Base-by-base conservation (phyloP, 2,113 vertebrate species). In the Hydrolagus affinis region DNA sequence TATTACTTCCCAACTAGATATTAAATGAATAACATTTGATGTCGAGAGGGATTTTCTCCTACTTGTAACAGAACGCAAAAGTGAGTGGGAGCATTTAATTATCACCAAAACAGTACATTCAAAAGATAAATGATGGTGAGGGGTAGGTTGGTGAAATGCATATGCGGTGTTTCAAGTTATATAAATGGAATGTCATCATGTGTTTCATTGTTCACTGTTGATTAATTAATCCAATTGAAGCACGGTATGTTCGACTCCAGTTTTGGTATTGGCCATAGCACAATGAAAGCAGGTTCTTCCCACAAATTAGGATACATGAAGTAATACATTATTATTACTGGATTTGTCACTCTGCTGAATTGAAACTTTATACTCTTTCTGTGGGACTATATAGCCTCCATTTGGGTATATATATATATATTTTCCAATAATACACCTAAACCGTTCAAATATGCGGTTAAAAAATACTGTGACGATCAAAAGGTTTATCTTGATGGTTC, bases 181-280 rank as follows among this genome's bases (percentile, higher is more conserved):
- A 83, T 1, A 44, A 6, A 44, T 44, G 1, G 44, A 44, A 44
- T 44, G 44, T 56, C 62, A 83, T 23, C 64, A 83, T 28, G 78
- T 83, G 76, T 59, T 62, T 76, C 62, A 78, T 78, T 60, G 59
- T 60, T 83, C 60, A 83, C 32, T 83, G 21, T 83, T 30, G 19
- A 32, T 62, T 17, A 9, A 9, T 66, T 32, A 83, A 66, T 68
- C 77, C 66, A 17, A 9, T 32, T 66, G 66, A 83, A 66, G 62
- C 62, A 83, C 15, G 25, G 64, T 14, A 80, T 80, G 77, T 80
- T 17, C 78, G 62, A n/a, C 76, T 60, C 19, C 57, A 78, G 76
- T 25, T 78, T 11, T 59, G 66, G 23, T 83, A 28, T 66, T 19
- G 30, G 30, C 62, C 57, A 83, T 3, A 28, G 8, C 78, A 83